A percentile compares a stretch with the other conserved stretches of the same genome.
phyloP scores from a whole-genome alignment of 1,140 invertebrate genomes.

The Maconellicoccus hirsutus region DNA sequence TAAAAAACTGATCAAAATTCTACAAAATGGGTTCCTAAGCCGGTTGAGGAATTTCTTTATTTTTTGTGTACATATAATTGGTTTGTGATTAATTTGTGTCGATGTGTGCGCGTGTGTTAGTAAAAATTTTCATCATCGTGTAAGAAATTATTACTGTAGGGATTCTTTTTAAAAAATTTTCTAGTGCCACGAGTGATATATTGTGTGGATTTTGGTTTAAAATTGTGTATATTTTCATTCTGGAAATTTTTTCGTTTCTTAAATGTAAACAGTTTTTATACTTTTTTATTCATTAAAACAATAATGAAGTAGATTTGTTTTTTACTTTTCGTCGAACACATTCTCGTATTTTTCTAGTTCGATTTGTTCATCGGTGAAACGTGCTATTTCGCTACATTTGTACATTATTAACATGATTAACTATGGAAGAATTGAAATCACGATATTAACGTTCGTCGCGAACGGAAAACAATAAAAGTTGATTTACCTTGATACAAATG shows the following conservation, averaged over 20 bases:
- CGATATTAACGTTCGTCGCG: background rate
- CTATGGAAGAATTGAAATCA: too few relatives aligned
- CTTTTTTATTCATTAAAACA: constrained; percentile 5
- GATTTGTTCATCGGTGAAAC: background rate
- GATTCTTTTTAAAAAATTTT: background rate
- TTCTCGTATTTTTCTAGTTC: background rate
- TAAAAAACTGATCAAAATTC: background rate
- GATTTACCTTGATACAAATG: background rate
- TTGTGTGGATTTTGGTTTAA: background rate
- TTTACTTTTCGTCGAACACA: background rate
- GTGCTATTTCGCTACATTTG: background rate
- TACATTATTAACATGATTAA: background rate
- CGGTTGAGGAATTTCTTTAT: background rate
- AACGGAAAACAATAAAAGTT: background rate
- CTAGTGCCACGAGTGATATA: background rate
- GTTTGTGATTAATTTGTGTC: background rate
- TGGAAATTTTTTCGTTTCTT: background rate
- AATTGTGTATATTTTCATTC: background rate
- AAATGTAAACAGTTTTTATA: background rate
- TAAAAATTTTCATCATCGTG: background rate
- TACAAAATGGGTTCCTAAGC: background rate
- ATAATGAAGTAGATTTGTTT: background rate
- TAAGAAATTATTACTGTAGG: background rate
- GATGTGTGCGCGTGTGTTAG: background rate
- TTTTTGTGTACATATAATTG: background rate